These are phyloP conservation scores for Mylabris phalerata DNA, from an alignment of 1,140 invertebrate species.

Conservation along the genomic window DNA sequence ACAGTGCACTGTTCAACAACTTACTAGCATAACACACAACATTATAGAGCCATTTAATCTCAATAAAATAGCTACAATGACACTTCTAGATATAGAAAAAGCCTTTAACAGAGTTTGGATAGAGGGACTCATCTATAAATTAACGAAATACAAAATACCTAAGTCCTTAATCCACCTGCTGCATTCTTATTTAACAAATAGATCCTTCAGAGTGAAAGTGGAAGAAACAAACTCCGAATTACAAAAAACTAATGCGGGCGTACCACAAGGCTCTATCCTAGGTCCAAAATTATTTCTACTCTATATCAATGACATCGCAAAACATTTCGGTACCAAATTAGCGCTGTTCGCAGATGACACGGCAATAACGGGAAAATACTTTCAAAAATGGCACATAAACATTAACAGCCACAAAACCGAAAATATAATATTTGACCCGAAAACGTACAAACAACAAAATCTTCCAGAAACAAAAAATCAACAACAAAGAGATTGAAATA, in stretches of 20 bases:
- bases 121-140: constrained; percentile 25
- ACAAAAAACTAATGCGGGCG: constrained; percentile 21
- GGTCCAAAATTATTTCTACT: constrained; percentile 21
- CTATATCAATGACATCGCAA: constrained; percentile 27
- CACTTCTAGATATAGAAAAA: constrained; percentile 29
- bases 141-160: constrained; percentile 8
- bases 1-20: neutral
- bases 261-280: constrained; percentile 30
- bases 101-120: constrained; percentile 34
- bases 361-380: constrained; percentile 8
- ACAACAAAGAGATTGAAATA: neutral
- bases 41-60: neutral
- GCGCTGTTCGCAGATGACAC: constrained; percentile 31
- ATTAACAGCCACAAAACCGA: constrained; percentile 4
- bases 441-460: neutral
- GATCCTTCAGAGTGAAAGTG: constrained; percentile 21
- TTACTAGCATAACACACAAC: neutral
- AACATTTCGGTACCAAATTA: constrained; percentile 12
- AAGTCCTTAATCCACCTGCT: constrained; percentile 12
- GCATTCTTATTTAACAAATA: constrained; percentile 17
- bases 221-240: constrained; percentile 7
- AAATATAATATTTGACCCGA: neutral
- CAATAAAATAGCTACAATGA: constrained; percentile 6
- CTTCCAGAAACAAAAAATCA: too few relatives aligned
- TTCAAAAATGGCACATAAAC: constrained; percentile 1